A percentile compares a stretch with the other conserved stretches of the same genome.
These are phyloP conservation scores for Troides helena DNA, from an alignment of 2,888 invertebrate species.

Conservation along the genomic window DNA sequence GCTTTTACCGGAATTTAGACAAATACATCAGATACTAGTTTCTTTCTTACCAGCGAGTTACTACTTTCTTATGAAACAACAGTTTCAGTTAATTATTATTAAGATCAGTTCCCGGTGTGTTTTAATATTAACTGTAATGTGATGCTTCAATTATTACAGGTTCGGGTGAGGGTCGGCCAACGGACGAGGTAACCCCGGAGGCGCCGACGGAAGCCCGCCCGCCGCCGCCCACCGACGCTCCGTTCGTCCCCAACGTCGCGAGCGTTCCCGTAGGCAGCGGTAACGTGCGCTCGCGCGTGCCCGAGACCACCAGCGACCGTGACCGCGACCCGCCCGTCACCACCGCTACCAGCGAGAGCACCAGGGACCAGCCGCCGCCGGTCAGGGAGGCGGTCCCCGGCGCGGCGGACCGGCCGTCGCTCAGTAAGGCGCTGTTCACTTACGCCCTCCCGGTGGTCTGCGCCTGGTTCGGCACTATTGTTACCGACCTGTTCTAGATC, in stretches of 20 bases:
- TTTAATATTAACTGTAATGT: neutral
- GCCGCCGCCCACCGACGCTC: constrained; percentile 42
- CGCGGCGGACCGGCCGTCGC: constrained; percentile 67
- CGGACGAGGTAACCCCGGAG: constrained; percentile 43
- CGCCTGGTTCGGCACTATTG: constrained; percentile 91
- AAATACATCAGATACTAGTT: too few species aligned
- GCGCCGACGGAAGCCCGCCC: constrained; percentile 37
- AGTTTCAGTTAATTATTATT: too few species aligned
- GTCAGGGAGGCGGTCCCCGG: constrained; percentile 52
- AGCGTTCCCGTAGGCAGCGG: constrained; percentile 50
- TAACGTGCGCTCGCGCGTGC: constrained; percentile 41
- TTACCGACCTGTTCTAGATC: constrained; percentile 89
- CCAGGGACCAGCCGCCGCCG: constrained; percentile 29
- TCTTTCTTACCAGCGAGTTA: too few species aligned
- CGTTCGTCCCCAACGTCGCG: constrained; percentile 53
- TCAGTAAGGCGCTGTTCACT: constrained; percentile 84
- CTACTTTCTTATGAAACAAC: too few species aligned
- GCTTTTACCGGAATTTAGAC: too few species aligned
- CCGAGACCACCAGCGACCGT: constrained; percentile 28
- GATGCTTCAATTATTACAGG: constrained; percentile 40
- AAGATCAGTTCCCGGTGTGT: neutral
- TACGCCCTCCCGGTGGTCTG: constrained; percentile 91
- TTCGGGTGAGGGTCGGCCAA: constrained; percentile 47
- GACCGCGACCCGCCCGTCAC: constrained; percentile 20
- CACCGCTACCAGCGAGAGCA: constrained; percentile 15